Percentiles rank a stretch among this genome's conserved stretches.
Evolutionary conservation across 2,113 vertebrate species (phyloP).

Genomic region (Suncus etruscus): DNA sequence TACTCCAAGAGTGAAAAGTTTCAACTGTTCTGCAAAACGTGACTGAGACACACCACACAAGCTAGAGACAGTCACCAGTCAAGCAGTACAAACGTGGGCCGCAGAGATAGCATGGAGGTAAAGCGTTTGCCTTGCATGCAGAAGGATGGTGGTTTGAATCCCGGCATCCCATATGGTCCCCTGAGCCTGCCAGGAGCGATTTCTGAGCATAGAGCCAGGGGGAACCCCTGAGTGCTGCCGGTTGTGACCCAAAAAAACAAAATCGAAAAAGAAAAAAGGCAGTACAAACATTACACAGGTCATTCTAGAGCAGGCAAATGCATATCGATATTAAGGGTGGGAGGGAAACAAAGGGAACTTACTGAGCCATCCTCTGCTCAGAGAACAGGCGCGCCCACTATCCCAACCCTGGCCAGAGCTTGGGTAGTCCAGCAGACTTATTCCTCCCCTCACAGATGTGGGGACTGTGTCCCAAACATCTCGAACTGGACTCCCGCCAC

Average conservation of each 20-base stretch:
- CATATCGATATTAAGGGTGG: no score
- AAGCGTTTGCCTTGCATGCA: no score
- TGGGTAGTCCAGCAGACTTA: conserved; percentile 13
- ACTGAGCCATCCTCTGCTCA: conserved; percentile 2
- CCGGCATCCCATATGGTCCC: no score
- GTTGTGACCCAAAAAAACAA: no score
- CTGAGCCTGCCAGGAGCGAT: no score
- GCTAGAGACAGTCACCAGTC: neutral
- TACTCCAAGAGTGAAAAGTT: conserved; percentile 26
- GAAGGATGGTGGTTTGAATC: no score
- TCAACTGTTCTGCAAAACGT: neutral
- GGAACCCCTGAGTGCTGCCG: no score
- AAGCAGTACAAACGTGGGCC: neutral
- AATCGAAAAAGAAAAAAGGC: no score
- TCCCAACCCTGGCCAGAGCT: neutral
- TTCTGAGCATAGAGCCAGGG: no score
- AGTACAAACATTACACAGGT: neutral
- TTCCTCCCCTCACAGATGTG: conserved; percentile 2
- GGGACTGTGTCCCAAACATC: neutral
- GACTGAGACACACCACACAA: conserved; percentile 54
- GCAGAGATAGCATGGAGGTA: no score
- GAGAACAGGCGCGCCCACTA: neutral
- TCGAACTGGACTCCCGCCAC: neutral
- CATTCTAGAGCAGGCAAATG: conserved; percentile 18
- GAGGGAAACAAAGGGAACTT: conserved; percentile 41